Conservation (phyloP, 2,113 vertebrate genomes). For the Archilochus colubris region DNA sequence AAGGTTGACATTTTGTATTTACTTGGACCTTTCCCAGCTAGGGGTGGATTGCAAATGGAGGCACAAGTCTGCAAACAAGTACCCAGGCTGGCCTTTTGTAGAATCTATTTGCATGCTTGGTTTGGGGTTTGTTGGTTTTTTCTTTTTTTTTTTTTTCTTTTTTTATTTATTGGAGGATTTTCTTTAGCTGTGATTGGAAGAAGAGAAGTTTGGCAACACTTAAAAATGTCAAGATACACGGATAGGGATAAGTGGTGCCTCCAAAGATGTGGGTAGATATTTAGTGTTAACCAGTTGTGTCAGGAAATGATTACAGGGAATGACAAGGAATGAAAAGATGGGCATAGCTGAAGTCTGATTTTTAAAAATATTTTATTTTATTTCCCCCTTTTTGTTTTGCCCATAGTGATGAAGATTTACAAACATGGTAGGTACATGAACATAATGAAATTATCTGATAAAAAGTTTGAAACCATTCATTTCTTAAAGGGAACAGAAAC, state of each 20-base stretch:
- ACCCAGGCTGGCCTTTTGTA: neutral
- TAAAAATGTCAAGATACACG: neutral
- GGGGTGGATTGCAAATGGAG: neutral
- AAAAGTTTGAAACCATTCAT: neutral
- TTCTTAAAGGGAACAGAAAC: neutral
- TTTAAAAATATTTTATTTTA: no score
- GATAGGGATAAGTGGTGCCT: neutral
- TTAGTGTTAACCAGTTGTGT: neutral
- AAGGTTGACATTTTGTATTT: neutral
- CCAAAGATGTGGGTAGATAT: neutral
- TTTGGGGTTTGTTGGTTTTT: no score
- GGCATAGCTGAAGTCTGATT: neutral
- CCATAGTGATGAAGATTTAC: neutral
- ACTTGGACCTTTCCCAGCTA: neutral
- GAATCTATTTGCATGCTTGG: neutral
- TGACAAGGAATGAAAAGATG: neutral
- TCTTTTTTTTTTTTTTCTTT: no score
- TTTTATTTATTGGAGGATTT: neutral
- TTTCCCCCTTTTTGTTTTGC: neutral
- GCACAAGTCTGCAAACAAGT: neutral
- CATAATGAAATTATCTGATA: neutral
- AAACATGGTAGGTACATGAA: neutral
- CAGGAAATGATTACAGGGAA: neutral
- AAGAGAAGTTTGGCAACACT: neutral
- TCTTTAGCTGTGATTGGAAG: neutral